These are phyloP conservation scores for Chauna torquata DNA, from an alignment of 2,113 vertebrate species.

Conservation along the genomic window DNA sequence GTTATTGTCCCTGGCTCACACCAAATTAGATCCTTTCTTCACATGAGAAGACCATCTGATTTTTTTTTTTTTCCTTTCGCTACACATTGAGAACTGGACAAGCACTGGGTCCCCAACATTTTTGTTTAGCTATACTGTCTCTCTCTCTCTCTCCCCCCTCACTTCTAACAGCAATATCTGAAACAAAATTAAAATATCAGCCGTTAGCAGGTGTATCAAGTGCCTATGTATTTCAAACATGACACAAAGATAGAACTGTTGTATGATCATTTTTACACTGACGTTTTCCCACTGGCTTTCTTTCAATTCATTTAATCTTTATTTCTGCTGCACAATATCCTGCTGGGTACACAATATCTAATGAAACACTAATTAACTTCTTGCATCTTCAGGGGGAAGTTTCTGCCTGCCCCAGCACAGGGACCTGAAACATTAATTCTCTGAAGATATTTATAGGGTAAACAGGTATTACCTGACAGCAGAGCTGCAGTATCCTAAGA, in stretches of 20 bases:
- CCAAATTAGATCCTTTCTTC: not conserved
- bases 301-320: constrained; percentile 4
- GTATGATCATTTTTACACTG: not conserved
- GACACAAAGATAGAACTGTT: not conserved
- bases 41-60: not conserved
- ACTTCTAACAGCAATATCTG: not conserved
- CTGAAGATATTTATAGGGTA: constrained; percentile 57
- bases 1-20: not conserved
- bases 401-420: not conserved
- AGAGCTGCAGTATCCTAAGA: constrained; percentile 68
- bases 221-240: not conserved
- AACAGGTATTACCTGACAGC: constrained; percentile 68
- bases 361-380: constrained; percentile 46
- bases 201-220: not conserved
- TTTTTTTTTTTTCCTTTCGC: not conserved
- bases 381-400: not conserved
- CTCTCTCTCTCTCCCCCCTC: not conserved
- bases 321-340: constrained; percentile 9
- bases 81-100: not conserved
- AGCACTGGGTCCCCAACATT: not conserved
- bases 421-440: constrained; percentile 42
- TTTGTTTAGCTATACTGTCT: not conserved
- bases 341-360: not conserved
- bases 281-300: not conserved
- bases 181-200: not conserved